Base-by-base conservation (phyloP, 2,797 vertebrate genomes). In the Clarias fuscus region DNA sequence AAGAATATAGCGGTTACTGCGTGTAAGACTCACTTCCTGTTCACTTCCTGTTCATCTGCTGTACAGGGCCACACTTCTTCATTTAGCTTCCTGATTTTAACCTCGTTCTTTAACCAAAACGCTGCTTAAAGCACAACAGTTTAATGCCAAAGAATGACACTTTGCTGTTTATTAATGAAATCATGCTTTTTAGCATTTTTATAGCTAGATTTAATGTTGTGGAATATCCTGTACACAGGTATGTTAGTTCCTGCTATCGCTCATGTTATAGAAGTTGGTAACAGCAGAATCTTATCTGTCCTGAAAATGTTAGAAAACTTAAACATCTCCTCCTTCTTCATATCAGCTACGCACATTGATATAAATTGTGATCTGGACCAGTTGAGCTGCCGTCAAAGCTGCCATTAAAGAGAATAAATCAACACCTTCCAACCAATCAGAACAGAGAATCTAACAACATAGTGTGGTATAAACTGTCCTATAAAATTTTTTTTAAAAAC, bases 1-100 rank as follows among this genome's bases (percentile, higher is more conserved):
- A 88, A 4, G 90, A 92, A 22, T 88, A 91, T 88, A 75, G 84
- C 27, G 93, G 93, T 68, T 92, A 93, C 91, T 96, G 95, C 93
- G 88, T 79, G 94, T 95, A 92, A 89, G 93, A 30, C 30, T 82
- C 48, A 40, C n/a, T 70, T 56, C 48, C 40, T 43, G 40, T 33
- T 53, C 0, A 5, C 1, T 33, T 87, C 64, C 22, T 56, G 82
- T 37, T 56, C 0, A 4, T 0, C n/a, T 87, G 64, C 22, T 56
- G 82, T 94, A 15, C 43, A 53, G 15, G n/a, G 3, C 59, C 33
- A 17, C 27, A 24, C 30, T 40, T 33, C 56, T 78, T 61, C 4
- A 37, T 76, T 78, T 20, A 22, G 17, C 75, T 77, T 78, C 56
- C 53, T 61, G 76, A 59, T 33, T 58, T 22, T 20, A 77, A 33